phyloP scores from a whole-genome alignment of 2,113 vertebrate genomes.

The Mixornis gularis region DNA sequence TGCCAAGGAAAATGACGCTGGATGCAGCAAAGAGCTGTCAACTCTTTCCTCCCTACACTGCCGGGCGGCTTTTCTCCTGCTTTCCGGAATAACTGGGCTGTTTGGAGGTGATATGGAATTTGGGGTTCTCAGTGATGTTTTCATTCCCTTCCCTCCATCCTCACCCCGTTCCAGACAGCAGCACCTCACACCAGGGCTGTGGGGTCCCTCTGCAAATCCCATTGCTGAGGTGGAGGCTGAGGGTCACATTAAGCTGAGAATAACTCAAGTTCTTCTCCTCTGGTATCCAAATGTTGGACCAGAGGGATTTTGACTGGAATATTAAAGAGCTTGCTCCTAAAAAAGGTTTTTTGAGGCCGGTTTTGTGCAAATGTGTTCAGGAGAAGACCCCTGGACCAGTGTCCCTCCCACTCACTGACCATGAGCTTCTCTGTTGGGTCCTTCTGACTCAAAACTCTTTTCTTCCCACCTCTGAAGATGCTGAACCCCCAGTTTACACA shows the following conservation, averaged over 20 bases:
- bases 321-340: neutral
- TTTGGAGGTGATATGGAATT: rapidly evolving
- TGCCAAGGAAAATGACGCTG: slow-evolving; percentile 20
- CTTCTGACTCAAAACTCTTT: neutral
- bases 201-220: neutral
- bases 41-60: neutral
- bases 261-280: neutral
- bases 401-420: rapidly evolving
- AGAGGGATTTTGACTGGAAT: neutral
- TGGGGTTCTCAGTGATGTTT: neutral
- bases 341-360: neutral
- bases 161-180: rapidly evolving
- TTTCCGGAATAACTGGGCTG: rapidly evolving
- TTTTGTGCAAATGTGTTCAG: neutral
- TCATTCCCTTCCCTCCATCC: neutral
- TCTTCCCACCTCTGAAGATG: neutral
- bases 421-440: neutral
- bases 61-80: neutral
- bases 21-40: slow-evolving; percentile 6
- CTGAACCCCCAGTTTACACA: neutral
- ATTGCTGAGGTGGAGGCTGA: rapidly evolving
- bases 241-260: neutral
- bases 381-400: neutral
- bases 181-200: rapidly evolving
- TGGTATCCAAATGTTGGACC: neutral